These are phyloP conservation scores for Centropyge bicolor DNA, from an alignment of 2,797 vertebrate species.

Conservation along the genomic window DNA sequence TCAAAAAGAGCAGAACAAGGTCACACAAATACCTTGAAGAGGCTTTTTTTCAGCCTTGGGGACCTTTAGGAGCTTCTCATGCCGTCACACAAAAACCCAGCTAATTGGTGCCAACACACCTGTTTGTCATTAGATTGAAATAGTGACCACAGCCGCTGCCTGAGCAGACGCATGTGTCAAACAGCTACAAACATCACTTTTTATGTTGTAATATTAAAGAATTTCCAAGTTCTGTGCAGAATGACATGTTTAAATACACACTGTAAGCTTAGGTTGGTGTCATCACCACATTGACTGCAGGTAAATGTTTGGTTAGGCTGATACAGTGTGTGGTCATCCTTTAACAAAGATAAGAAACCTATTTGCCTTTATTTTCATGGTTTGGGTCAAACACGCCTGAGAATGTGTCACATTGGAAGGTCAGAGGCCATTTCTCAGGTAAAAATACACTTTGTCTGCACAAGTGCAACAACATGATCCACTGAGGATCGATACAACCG, in stretches of 20 bases:
- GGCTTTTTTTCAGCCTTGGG: neutral
- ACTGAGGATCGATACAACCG: neutral
- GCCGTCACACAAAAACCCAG: neutral
- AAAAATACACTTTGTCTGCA: neutral
- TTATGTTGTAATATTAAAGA: too few species aligned
- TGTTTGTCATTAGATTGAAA: neutral
- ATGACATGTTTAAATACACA: neutral
- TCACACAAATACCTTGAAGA: neutral
- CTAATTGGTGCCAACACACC: neutral
- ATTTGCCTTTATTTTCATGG: neutral
- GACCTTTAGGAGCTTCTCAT: neutral
- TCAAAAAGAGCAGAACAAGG: neutral
- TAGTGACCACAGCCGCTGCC: neutral
- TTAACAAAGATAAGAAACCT: slow-evolving; percentile 38
- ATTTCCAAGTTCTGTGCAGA: neutral
- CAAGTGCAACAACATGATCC: neutral
- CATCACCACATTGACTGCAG: neutral
- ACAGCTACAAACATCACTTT: neutral
- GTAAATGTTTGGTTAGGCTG: slow-evolving; percentile 32
- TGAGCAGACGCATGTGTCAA: neutral
- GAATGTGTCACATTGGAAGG: slow-evolving; percentile 41
- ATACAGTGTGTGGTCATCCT: slow-evolving; percentile 34
- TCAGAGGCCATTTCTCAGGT: slow-evolving; percentile 26
- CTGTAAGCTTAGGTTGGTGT: neutral
- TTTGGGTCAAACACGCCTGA: slow-evolving; percentile 41